phyloP scores from a whole-genome alignment of 1,140 invertebrate species.

The Cotesia chilonis region DNA sequence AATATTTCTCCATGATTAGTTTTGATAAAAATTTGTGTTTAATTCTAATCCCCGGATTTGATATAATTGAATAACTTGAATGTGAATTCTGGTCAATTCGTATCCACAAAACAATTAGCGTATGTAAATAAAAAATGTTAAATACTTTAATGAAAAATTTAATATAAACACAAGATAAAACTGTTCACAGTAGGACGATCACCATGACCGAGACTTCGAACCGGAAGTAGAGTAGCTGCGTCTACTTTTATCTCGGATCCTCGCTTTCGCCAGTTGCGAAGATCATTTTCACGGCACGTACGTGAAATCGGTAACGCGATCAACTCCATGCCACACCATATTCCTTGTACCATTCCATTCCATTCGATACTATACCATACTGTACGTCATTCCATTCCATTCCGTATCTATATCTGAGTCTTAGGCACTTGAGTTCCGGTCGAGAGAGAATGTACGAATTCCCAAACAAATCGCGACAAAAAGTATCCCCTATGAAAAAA shows the following conservation, averaged over 20 bases:
- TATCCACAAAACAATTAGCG: not conserved
- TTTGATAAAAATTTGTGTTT: too few relatives aligned
- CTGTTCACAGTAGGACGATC: slow-evolving; percentile 25
- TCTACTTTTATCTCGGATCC: slow-evolving; percentile 28
- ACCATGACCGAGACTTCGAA: slow-evolving; percentile 38
- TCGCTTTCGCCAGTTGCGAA: slow-evolving; percentile 47
- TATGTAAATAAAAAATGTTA: not conserved
- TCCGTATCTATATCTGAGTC: not conserved
- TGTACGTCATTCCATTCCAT: too few relatives aligned
- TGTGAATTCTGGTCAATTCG: too few relatives aligned
- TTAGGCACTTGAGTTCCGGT: too few relatives aligned
- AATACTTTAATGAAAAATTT: not conserved
- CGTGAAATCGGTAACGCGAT: slow-evolving; percentile 51
- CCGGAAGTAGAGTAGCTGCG: slow-evolving; percentile 41
- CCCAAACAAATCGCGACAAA: too few relatives aligned
- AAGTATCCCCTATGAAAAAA: too few relatives aligned
- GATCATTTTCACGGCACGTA: slow-evolving; percentile 45
- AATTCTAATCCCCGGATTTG: too few relatives aligned
- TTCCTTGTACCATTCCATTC: slow-evolving; percentile 2
- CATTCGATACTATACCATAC: not conserved
- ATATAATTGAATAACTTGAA: too few relatives aligned
- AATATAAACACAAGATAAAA: not conserved
- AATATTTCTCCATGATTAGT: too few relatives aligned
- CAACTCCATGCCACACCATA: not conserved
- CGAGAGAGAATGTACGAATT: too few relatives aligned